Percentiles rank a stretch among this genome's conserved stretches.
These are phyloP conservation scores for Stratiomys singularior DNA, from an alignment of 2,888 invertebrate genomes.

Conservation along the genomic window DNA sequence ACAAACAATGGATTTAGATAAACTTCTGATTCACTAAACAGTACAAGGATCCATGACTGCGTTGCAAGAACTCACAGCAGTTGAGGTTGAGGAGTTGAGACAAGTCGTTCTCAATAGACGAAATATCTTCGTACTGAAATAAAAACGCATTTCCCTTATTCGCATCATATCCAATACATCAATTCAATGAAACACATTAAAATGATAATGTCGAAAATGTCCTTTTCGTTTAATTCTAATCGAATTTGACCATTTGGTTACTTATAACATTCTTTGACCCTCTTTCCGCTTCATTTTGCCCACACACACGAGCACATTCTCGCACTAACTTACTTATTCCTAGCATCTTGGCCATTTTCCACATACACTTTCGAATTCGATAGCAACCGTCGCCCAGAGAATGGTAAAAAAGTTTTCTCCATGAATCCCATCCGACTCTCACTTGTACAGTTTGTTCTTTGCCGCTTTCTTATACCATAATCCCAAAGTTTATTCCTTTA, in stretches of 20 bases:
- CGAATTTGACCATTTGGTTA: constrained; percentile 51
- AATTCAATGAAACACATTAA: constrained; percentile 60
- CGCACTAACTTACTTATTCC: background rate
- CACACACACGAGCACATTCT: background rate
- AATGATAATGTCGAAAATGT: constrained; percentile 60
- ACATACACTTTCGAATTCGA: background rate
- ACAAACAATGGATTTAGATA: too few relatives aligned
- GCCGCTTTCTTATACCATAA: constrained; percentile 1
- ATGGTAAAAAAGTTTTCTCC: too few relatives aligned
- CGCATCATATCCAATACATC: constrained; percentile 24
- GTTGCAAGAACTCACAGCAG: too few relatives aligned
- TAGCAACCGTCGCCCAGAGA: too few relatives aligned
- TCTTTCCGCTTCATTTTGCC: background rate
- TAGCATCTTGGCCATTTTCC: background rate
- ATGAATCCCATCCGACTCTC: constrained; percentile 9
- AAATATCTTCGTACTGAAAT: background rate
- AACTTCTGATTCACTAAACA: too few relatives aligned
- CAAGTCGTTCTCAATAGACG: too few relatives aligned
- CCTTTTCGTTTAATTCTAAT: constrained; percentile 49
- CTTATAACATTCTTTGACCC: constrained; percentile 39
- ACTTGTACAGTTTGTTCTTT: background rate
- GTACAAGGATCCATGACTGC: too few relatives aligned
- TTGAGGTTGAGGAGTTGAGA: too few relatives aligned
- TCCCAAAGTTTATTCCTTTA: constrained; percentile 42
- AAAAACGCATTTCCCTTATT: background rate